These are phyloP conservation scores for Dendronephthya gigantea DNA, from an alignment of 64 coral and sea anemone genomes.

Conservation along the genomic window DNA sequence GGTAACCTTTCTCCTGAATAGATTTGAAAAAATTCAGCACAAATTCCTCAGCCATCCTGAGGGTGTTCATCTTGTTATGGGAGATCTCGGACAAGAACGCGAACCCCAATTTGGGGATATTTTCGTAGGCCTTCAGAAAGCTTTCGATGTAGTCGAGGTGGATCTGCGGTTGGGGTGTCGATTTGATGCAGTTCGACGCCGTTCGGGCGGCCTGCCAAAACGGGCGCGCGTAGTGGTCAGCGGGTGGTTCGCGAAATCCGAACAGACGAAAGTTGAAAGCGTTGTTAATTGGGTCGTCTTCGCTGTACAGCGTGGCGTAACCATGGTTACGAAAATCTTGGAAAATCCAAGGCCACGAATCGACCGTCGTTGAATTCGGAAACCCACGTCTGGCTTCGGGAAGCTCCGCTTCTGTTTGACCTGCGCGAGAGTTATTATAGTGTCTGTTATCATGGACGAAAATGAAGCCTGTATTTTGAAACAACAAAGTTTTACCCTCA, in stretches of 20 bases:
- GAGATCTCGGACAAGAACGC: conserved; percentile 53
- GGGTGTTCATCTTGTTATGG: conserved; percentile 53
- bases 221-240: conserved; percentile 45
- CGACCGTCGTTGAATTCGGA: conserved; percentile 18
- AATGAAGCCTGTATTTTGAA: too few relatives aligned
- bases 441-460: too few relatives aligned
- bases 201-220: conserved; percentile 29
- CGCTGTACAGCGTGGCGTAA: conserved; percentile 49
- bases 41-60: conserved; percentile 36
- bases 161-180: conserved; percentile 56
- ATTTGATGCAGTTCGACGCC: conserved; percentile 27
- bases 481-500: too few relatives aligned
- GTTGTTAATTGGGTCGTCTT: conserved; percentile 22
- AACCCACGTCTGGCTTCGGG: neutral
- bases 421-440: neutral
- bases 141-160: conserved; percentile 75
- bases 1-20: neutral
- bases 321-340: conserved; percentile 35
- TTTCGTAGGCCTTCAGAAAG: conserved; percentile 58
- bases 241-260: conserved; percentile 47
- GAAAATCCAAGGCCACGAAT: conserved; percentile 48
- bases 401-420: neutral
- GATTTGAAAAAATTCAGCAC: neutral
- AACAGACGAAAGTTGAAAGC: conserved; percentile 53
- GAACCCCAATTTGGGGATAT: conserved; percentile 64